Percentiles rank a stretch among this genome's conserved stretches.
Evolutionary conservation across 1,140 invertebrate species (phyloP).

Genomic region (Penaeus japonicus): DNA sequence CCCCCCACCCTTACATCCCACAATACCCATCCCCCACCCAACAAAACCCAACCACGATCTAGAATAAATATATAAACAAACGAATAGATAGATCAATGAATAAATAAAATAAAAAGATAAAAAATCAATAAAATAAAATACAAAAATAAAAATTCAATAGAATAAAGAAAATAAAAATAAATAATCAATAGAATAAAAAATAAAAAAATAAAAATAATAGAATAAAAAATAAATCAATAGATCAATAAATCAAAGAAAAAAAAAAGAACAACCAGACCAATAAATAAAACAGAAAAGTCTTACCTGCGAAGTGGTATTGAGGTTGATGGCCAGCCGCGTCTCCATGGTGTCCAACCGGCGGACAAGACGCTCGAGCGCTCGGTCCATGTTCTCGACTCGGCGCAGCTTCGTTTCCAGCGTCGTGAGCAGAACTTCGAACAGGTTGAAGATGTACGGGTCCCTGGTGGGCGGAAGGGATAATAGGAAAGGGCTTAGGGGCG

Average conservation of each 20-base stretch:
- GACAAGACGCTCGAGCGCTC: constrained; percentile 85
- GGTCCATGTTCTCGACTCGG: constrained; percentile 84
- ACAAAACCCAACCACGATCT: too few species aligned
- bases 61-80: background rate
- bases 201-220: background rate
- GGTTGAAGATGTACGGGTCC: constrained; percentile 86
- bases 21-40: background rate
- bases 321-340: constrained; percentile 80
- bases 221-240: background rate
- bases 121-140: background rate
- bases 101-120: background rate
- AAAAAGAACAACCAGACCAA: background rate
- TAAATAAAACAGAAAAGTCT: background rate
- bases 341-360: constrained; percentile 81
- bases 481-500: background rate
- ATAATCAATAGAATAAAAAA: too few species aligned
- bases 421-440: constrained; percentile 87
- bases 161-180: background rate
- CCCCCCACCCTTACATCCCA: background rate
- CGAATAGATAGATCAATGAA: background rate
- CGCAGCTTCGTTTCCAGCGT: constrained; percentile 86
- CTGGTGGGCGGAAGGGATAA: constrained; percentile 71
- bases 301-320: constrained; percentile 73
- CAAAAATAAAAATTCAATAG: background rate
- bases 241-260: background rate